Conservation (phyloP, 2,113 vertebrate genomes). For the Manacus vitellinus region DNA sequence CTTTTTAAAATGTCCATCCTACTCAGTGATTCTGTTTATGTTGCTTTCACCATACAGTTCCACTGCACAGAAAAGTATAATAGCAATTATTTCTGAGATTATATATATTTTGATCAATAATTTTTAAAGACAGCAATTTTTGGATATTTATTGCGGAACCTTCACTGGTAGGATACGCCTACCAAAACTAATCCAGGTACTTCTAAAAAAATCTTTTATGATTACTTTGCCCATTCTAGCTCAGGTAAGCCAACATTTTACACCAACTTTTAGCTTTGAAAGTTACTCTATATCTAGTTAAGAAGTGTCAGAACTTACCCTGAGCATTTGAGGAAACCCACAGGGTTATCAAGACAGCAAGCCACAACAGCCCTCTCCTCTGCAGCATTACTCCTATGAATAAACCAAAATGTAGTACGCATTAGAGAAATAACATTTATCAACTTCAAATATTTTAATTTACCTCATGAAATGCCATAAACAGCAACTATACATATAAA, state of each 20-base stretch:
- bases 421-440: background rate
- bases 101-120: background rate
- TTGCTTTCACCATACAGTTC: background rate
- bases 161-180: background rate
- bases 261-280: background rate
- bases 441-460: background rate
- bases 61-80: background rate
- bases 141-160: background rate
- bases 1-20: background rate
- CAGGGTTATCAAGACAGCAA: slow-evolving; percentile 75
- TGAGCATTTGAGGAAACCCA: slow-evolving; percentile 76
- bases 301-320: slow-evolving; percentile 72
- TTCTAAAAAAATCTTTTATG: background rate
- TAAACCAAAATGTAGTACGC: background rate
- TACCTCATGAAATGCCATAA: background rate
- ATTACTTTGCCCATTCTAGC: background rate
- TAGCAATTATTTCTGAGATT: background rate
- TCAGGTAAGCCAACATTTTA: background rate
- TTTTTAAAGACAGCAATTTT: background rate
- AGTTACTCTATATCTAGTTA: background rate
- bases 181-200: background rate
- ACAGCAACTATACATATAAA: background rate
- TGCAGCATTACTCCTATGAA: slow-evolving; percentile 81
- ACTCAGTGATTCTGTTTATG: background rate
- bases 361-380: slow-evolving; percentile 77